Conservation (phyloP, 2,797 vertebrate genomes). For the Hydrocynus forskahlii region DNA sequence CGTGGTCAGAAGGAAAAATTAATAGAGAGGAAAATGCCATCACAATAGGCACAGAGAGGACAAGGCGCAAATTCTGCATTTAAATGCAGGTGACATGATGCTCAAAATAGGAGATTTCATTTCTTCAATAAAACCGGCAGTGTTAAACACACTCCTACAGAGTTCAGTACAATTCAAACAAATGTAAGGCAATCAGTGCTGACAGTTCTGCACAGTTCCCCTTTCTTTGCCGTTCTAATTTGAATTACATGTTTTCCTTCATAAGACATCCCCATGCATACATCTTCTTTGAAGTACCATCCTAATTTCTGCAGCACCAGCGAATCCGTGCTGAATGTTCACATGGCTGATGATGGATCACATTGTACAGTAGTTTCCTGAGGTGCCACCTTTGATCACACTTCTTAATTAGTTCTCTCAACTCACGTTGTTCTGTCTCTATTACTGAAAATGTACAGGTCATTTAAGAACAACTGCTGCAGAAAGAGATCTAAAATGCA, state of each 20-base stretch:
- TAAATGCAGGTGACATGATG: not conserved
- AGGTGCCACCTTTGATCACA: slow-evolving; percentile 35
- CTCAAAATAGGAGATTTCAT: no score
- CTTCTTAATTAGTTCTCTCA: not conserved
- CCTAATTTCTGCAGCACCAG: not conserved
- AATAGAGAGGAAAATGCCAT: not conserved
- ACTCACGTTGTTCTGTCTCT: not conserved
- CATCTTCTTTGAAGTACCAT: slow-evolving; percentile 11
- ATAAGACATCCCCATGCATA: not conserved
- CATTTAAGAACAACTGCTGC: not conserved
- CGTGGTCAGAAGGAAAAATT: not conserved
- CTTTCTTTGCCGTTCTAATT: not conserved
- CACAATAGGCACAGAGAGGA: not conserved
- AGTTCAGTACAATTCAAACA: not conserved
- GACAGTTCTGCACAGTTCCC: not conserved
- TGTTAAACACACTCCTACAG: not conserved
- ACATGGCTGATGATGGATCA: slow-evolving; percentile 11
- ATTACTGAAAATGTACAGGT: not conserved
- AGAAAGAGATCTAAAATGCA: not conserved
- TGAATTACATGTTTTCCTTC: not conserved
- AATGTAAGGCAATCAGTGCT: not conserved
- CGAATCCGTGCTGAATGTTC: slow-evolving; percentile 1
- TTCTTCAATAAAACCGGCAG: not conserved
- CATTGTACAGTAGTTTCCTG: slow-evolving; percentile 6
- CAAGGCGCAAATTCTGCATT: not conserved